Conservation (phyloP, 2,113 vertebrate genomes). For the Gallinago jamesoni region DNA sequence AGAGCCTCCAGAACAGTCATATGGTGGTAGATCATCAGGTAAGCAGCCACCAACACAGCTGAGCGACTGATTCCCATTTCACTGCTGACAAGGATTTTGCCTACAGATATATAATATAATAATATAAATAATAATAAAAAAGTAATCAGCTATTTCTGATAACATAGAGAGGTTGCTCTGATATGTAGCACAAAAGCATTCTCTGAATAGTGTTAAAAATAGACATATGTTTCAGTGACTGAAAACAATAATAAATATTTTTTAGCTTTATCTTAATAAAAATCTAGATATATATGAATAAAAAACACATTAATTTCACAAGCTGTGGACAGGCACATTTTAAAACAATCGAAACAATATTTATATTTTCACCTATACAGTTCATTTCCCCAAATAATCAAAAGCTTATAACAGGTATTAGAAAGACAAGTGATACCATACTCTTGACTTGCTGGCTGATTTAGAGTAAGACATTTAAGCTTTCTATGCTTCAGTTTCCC, state of each 20-base stretch:
- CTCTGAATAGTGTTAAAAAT: not conserved
- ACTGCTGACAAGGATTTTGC: slow-evolving; percentile 92
- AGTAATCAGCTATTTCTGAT: not conserved
- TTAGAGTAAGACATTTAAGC: not conserved
- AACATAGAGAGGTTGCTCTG: not conserved
- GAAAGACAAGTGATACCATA: not conserved
- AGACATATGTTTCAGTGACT: not conserved
- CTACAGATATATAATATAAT: slow-evolving; percentile 61
- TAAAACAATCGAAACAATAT: not conserved
- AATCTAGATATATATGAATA: not conserved
- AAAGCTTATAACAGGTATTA: not conserved
- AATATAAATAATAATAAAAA: not conserved
- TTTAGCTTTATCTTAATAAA: not conserved
- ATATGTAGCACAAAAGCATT: not conserved
- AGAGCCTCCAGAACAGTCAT: slow-evolving; percentile 91
- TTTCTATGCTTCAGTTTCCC: not conserved
- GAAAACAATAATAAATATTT: not conserved
- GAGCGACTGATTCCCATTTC: slow-evolving; percentile 96
- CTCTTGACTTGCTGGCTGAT: not conserved
- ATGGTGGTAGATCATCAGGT: slow-evolving; percentile 97
- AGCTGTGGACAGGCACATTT: not conserved
- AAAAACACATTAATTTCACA: not conserved
- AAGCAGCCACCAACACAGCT: slow-evolving; percentile 89
- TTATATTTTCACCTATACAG: not conserved
- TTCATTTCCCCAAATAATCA: not conserved